Conservation (phyloP, 2,113 vertebrate species). For the Gracilinanus agilis region DNA sequence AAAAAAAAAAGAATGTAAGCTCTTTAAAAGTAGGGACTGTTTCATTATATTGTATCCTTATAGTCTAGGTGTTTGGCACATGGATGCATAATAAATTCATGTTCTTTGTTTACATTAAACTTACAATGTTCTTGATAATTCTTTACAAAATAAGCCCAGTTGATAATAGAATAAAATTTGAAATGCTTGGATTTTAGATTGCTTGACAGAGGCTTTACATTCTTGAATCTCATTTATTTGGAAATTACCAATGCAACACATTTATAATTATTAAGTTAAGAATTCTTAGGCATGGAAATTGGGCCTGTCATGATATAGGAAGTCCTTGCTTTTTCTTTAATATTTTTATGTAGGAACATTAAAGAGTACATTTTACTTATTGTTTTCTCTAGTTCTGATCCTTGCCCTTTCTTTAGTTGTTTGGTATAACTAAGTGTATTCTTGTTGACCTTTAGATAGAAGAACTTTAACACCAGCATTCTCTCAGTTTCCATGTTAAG, state of each 20-base stretch:
- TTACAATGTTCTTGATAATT: background rate
- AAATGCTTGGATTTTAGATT: constrained; percentile 7
- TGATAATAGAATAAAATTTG: background rate
- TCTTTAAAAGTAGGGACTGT: background rate
- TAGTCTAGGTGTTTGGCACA: background rate
- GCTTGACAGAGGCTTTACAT: constrained; percentile 1
- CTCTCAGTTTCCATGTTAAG: background rate
- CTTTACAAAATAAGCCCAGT: background rate
- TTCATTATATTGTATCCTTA: background rate
- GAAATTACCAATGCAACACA: constrained; percentile 30
- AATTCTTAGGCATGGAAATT: constrained; percentile 21
- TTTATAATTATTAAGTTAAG: background rate
- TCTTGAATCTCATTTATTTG: background rate
- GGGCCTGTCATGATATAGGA: background rate
- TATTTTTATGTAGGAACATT: constrained; percentile 8
- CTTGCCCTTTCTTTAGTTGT: background rate
- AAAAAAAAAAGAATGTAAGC: no score
- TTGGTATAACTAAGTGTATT: background rate
- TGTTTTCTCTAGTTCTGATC: background rate
- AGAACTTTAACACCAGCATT: background rate
- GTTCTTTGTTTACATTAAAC: background rate
- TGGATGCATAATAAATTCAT: background rate
- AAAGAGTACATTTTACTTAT: background rate
- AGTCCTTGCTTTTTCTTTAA: constrained; percentile 36
- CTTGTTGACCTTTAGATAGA: background rate